These are phyloP conservation scores for Amphiprion clarkii DNA, from an alignment of 2,797 vertebrate genomes.

Conservation along the genomic window DNA sequence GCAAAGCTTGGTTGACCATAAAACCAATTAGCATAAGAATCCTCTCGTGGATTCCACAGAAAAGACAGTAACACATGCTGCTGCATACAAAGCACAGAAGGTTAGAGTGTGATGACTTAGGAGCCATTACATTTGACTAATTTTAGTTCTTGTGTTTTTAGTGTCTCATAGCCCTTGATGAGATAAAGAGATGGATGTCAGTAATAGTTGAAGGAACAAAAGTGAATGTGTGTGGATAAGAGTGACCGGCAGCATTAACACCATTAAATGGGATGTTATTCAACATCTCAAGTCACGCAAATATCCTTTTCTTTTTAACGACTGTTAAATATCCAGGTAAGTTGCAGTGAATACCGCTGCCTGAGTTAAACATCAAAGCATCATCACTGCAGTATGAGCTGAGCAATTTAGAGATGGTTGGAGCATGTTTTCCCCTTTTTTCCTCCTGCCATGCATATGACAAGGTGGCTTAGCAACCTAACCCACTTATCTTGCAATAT, in stretches of 20 bases:
- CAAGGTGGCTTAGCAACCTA: background rate
- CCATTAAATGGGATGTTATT: background rate
- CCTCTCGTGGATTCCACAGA: constrained; percentile 42
- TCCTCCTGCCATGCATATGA: background rate
- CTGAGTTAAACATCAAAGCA: constrained; percentile 19
- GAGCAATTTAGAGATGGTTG: constrained; percentile 23
- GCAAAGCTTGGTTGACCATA: constrained; percentile 54
- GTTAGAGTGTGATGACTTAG: constrained; percentile 15
- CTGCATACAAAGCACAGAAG: constrained; percentile 51
- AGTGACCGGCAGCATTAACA: constrained; percentile 1
- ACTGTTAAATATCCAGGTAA: constrained; percentile 43
- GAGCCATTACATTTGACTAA: constrained; percentile 30
- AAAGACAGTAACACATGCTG: constrained; percentile 24
- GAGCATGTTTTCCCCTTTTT: constrained; percentile 2
- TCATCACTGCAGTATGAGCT: constrained; percentile 22
- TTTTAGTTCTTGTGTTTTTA: constrained; percentile 34
- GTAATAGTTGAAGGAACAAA: constrained; percentile 3
- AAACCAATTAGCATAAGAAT: constrained; percentile 69
- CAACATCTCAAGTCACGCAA: background rate
- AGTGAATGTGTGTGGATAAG: background rate
- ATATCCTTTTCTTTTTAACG: background rate
- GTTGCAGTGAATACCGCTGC: constrained; percentile 24
- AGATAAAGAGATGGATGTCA: constrained; percentile 19
- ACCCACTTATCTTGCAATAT: constrained; percentile 20
- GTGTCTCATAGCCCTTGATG: constrained; percentile 1